A percentile compares a stretch with the other conserved stretches of the same genome.
Evolutionary conservation across 2,797 vertebrate species (phyloP).

Genomic region (Mus caroli): DNA sequence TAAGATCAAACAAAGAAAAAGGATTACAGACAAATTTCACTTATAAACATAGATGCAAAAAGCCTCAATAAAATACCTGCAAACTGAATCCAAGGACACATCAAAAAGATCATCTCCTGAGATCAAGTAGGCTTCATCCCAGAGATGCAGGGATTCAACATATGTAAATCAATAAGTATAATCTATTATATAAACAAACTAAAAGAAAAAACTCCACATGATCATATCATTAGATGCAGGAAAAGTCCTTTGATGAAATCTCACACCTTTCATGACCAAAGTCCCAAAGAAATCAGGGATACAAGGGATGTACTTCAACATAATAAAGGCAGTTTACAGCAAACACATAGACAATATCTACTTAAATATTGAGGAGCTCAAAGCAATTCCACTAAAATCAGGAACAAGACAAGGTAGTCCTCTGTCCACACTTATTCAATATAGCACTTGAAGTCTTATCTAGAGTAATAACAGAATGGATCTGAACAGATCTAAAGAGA

Average conservation of each 20-base stretch:
- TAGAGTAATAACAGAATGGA: background rate
- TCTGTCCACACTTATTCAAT: background rate
- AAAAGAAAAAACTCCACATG: background rate
- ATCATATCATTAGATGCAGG: background rate
- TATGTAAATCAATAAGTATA: background rate
- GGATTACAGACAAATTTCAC: background rate
- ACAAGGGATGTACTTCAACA: background rate
- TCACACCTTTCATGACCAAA: background rate
- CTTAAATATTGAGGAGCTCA: background rate
- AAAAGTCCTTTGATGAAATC: background rate
- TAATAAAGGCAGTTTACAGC: background rate
- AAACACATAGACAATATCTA: background rate
- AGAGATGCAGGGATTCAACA: background rate
- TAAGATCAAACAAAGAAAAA: background rate
- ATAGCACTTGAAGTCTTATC: background rate
- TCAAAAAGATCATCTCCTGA: background rate
- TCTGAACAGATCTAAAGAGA: background rate
- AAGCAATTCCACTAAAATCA: background rate
- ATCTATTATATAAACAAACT: background rate
- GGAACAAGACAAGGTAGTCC: background rate
- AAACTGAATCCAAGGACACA: background rate
- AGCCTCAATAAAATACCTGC: background rate
- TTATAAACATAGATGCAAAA: background rate
- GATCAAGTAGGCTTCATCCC: background rate
- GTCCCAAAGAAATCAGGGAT: background rate